These are phyloP conservation scores for Lithophane socia DNA, from an alignment of 2,888 invertebrate genomes.

Conservation along the genomic window DNA sequence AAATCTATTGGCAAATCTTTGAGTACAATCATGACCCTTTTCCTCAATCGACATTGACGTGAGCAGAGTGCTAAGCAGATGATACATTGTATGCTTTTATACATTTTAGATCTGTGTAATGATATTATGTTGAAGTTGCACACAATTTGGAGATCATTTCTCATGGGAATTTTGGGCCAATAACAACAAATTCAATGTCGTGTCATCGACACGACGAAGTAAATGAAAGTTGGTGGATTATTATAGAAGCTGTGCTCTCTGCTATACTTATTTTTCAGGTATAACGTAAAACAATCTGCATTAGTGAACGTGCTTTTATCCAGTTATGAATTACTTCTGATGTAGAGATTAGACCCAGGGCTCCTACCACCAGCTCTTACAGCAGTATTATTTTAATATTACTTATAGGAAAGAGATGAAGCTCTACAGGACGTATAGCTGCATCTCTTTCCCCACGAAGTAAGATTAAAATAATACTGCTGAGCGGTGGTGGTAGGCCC, in stretches of 20 bases:
- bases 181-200: not conserved
- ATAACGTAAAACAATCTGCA: not conserved
- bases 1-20: slow-evolving; percentile 43
- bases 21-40: slow-evolving; percentile 55
- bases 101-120: not conserved
- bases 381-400: too few relatives aligned
- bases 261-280: not conserved
- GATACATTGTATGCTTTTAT: slow-evolving; percentile 2
- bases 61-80: slow-evolving; percentile 29
- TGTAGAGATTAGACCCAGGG: too few relatives aligned
- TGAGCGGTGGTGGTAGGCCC: too few relatives aligned
- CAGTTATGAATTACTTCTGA: not conserved
- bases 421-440: too few relatives aligned
- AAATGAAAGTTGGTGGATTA: not conserved
- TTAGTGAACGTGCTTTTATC: not conserved
- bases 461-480: too few relatives aligned
- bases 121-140: not conserved
- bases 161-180: not conserved
- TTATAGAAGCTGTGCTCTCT: not conserved
- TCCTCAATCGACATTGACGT: slow-evolving; percentile 41
- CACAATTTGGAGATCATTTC: not conserved
- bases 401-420: too few relatives aligned
- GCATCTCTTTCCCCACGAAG: too few relatives aligned
- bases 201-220: too few relatives aligned
- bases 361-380: too few relatives aligned